Base-by-base conservation (phyloP, 2,888 invertebrate species). In the Epicampocera succincta region DNA sequence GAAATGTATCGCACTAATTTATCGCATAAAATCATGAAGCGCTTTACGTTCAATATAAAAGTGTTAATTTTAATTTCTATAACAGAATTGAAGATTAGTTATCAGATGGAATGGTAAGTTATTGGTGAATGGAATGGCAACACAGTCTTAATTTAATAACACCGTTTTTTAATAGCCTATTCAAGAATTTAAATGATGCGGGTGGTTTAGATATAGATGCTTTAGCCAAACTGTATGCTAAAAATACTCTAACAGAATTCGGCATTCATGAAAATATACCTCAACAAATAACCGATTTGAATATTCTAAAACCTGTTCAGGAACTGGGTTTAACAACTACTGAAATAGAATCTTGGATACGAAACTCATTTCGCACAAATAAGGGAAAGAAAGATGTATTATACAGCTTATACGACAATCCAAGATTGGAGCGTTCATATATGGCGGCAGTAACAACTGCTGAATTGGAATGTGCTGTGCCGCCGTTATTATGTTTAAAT, bases 401-500 rank as follows among this genome's bases (percentile, higher is more conserved):
- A 40, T 21, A 12, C 17, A 46, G 48, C 0, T 3, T n/a, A 1
- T 40, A 42, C 61, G 54, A 42, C 12, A 46, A 66, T 13, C 1
- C 17, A 21, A 38, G 33, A 38, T 42, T 19, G 77, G 13, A 52
- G 33, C 17, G 52, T 5, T 38, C 68, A 0, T 25, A 80, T 42
- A 52, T 58, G 11, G 61, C 52, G 9, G 25, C 38, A 15, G 25
- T 71, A 25, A 74, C 52, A 15, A 15, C 65, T 0, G 19, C 44
- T 2, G 68, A 60, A 74, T 21, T 79, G 33, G 48, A 65, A 63
- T 89, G 89, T 50, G 86, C 87, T 6, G 38, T 86, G 15, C 85
- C 87, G 3, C 89, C 89, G 0, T 11, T 21, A 0, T 85, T 86
- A 42, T 89, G 89, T 46, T 63, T 85, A 0, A 89, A 87, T 56